A percentile compares a stretch with the other conserved stretches of the same genome.
These are phyloP conservation scores for Diglossa cyanea DNA, from an alignment of 2,797 vertebrate species.

Conservation along the genomic window DNA sequence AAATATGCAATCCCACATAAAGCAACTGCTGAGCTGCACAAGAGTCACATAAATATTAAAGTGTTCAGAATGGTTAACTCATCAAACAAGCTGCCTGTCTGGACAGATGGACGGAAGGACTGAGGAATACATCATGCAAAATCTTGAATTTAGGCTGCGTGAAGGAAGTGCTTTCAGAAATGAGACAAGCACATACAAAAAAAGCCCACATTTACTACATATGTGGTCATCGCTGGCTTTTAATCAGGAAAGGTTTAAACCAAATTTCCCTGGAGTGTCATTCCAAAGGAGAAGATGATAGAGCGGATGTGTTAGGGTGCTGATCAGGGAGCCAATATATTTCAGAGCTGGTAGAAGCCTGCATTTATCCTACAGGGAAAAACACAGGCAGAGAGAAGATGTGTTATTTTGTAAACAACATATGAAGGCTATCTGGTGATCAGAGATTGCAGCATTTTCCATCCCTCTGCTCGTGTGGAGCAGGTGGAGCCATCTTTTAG, in stretches of 20 bases:
- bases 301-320: conserved; percentile 31
- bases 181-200: not conserved
- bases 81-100: conserved; percentile 41
- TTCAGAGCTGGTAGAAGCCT: conserved; percentile 26
- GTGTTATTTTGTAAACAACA: conserved; percentile 52
- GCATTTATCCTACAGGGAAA: conserved; percentile 52
- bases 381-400: conserved; percentile 35
- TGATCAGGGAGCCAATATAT: conserved; percentile 50
- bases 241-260: conserved; percentile 41
- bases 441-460: conserved; percentile 13
- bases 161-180: conserved; percentile 32
- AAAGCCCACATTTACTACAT: not conserved
- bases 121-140: conserved; percentile 48
- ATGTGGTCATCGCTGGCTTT: conserved; percentile 50
- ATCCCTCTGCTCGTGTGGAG: not conserved
- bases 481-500: conserved; percentile 29
- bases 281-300: conserved; percentile 55
- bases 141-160: not conserved
- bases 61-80: conserved; percentile 39
- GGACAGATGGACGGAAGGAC: conserved; percentile 62
- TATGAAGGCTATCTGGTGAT: conserved; percentile 9
- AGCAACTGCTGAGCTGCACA: conserved; percentile 28
- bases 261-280: conserved; percentile 52
- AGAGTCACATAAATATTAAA: conserved; percentile 59
- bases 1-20: conserved; percentile 55